phyloP scores from a whole-genome alignment of 2,113 vertebrate species.

The Heterotilapia buettikoferi region DNA sequence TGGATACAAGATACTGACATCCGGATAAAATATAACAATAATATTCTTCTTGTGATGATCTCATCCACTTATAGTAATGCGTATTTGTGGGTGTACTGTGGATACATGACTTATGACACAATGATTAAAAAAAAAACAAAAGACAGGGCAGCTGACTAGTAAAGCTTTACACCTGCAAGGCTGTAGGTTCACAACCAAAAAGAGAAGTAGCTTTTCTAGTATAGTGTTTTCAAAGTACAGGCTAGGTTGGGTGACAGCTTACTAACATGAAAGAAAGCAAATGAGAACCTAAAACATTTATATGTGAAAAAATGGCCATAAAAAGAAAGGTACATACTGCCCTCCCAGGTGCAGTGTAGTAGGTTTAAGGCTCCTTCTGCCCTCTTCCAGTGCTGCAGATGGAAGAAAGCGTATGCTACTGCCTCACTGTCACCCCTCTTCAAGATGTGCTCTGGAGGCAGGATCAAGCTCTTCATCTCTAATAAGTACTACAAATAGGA shows the following conservation, averaged over 20 bases:
- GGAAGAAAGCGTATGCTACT: conserved; percentile 96
- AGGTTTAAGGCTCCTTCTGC: conserved; percentile 96
- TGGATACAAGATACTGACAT: background rate
- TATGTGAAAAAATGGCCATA: accelerated
- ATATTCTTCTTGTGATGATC: background rate
- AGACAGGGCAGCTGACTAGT: background rate
- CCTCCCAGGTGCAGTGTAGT: conserved; percentile 97
- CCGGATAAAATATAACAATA: background rate
- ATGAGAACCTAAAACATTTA: background rate
- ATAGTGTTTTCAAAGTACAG: background rate
- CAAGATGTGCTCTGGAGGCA: conserved; percentile 97
- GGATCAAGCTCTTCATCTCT: conserved; percentile 98
- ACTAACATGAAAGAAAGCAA: background rate
- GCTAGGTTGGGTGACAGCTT: background rate
- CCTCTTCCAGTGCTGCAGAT: conserved; percentile 98
- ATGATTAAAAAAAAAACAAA: background rate
- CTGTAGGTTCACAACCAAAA: background rate
- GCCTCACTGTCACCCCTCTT: conserved; percentile 98
- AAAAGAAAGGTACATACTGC: conserved; percentile 81
- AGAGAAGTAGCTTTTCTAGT: background rate
- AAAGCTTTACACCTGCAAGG: background rate
- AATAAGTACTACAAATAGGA: conserved; percentile 84
- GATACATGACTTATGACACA: accelerated
- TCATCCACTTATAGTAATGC: background rate
- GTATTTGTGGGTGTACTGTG: background rate